Base-by-base conservation (phyloP, 2,888 invertebrate species). In the Archips xylosteana region DNA sequence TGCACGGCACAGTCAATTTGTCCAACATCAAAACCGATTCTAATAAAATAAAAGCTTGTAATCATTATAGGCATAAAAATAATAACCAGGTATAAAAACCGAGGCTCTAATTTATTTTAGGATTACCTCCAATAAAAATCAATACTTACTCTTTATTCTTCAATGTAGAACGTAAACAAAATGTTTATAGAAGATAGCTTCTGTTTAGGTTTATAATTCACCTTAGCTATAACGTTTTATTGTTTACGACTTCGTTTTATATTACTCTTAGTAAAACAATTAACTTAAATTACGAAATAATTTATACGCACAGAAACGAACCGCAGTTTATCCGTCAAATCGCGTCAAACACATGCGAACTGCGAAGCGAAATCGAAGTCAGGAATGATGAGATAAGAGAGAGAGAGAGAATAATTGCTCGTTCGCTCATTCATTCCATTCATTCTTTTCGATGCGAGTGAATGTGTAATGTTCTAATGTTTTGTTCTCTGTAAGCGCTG, bases 111-210 rank as follows among this genome's bases (percentile, higher is more conserved):
- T 9, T 23, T 15, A 54, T 54, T 39, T 42, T 4, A 10, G 36
- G 15, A 23, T 15, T 9, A 39, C 39, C 9, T 54, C 49, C 60
- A 61, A n/a, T 15, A 54, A 61, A 66, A 71, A 71, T 71, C 71
- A 67, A 71, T 71, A 71, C 71, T 71, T 45, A 71, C 71, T 34
- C 61, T 39, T 23, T 61, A 42, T 9, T 66, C 49, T 49, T 42
- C 3, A 15, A 70, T 47, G 66, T 66, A 51, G 61, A 34, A 66
- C 15, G n/a, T 65, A 66, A 66, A 51, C 45, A 61, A 71, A 45
- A n/a, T 61, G n/a, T 32, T 49, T 47, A 10, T 6, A n/a, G 4
- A 57, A 36, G 13, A 36, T 36, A 51, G 12, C 23, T 23, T 23
- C 23, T 23, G 23, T 23, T 23, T 23, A 49, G n/a, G 5, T n/a